Conservation (phyloP, 2,797 vertebrate genomes). For the Chiloscyllium punctatum region DNA sequence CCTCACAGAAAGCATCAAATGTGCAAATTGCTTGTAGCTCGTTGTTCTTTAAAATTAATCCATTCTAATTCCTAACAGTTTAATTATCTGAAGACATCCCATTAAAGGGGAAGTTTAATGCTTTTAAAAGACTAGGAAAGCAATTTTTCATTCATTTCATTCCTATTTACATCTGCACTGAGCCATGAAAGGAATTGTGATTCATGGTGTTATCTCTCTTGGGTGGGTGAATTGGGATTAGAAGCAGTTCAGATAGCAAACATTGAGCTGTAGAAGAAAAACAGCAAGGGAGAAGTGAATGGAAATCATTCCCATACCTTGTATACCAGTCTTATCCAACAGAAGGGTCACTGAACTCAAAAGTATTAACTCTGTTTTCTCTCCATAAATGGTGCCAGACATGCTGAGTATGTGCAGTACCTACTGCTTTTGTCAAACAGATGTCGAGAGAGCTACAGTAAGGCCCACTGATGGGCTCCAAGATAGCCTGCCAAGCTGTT, state of each 20-base stretch:
- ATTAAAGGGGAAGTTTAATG: neutral
- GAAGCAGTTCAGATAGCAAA: neutral
- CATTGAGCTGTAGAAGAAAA: too few species aligned
- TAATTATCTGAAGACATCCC: neutral
- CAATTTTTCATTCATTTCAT: neutral
- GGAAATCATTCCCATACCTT: neutral
- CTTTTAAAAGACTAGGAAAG: neutral
- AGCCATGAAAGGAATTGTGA: neutral
- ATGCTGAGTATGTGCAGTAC: too few species aligned
- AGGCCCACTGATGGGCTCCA: too few species aligned
- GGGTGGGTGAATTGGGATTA: neutral
- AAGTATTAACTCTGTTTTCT: too few species aligned
- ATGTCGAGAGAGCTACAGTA: too few species aligned
- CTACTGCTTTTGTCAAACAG: too few species aligned
- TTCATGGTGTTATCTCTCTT: neutral
- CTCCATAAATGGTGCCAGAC: too few species aligned
- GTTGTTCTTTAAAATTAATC: neutral
- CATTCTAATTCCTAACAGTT: neutral
- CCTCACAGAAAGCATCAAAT: neutral
- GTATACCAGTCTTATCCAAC: neutral
- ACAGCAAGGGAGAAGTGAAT: neutral
- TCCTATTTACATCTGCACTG: neutral
- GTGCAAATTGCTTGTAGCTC: constrained; percentile 1
- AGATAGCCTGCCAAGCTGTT: too few species aligned
- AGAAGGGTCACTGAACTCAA: too few species aligned